Evolutionary conservation across 2,797 vertebrate genomes (phyloP), one percentile per base, ranked within the genome.

Genomic region (Poecilia wingei): DNA sequence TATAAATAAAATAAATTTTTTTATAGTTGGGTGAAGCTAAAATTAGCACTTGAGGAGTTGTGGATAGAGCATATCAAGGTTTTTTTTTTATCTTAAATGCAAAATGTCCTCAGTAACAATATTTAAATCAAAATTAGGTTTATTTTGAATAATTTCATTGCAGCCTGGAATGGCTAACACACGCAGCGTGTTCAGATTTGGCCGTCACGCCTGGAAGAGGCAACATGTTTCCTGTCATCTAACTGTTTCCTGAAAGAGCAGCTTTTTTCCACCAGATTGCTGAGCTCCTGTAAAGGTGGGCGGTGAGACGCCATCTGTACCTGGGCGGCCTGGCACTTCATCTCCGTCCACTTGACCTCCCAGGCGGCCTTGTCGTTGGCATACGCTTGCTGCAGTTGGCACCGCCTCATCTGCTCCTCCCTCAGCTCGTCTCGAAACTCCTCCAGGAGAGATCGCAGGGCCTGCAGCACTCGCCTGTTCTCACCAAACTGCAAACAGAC

Each of bases 281-380:
- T 33, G 85, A 81, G 85, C 84, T 71, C 66, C 87, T 88, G 87
- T 88, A 86, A 88, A 89, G 86, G 82, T 33, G 71, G 83, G 16
- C 7, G 72, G 91, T 89, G 92, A 81, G 93, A 79, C 5, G 74
- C 91, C 92, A 91, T 89, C 89, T 83, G 85, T 96, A 99, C 98
- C 98, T 99, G 96, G 0, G 96, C 81, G 1, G 97, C 93, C 83
- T 93, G 97, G 88, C 98, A 96, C 91, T 96, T 98, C 82, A 99
- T 96, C 66, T 97, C 92, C 0, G 97, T 94, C 93, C 96, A 94
- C 87, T 98, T 97, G 90, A 99, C 94, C 79, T 99, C 97, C 97
- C 98, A 98, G 80, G 97, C 88, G 0, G 98, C 98, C 92, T 96
- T 99, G 93, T 99, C 97, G 55, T 95, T 96, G 87, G 97, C 97